Evolutionary conservation across 2,888 invertebrate species (phyloP), one percentile per base, ranked within the genome.

Genomic region (Colletes collaris): DNA sequence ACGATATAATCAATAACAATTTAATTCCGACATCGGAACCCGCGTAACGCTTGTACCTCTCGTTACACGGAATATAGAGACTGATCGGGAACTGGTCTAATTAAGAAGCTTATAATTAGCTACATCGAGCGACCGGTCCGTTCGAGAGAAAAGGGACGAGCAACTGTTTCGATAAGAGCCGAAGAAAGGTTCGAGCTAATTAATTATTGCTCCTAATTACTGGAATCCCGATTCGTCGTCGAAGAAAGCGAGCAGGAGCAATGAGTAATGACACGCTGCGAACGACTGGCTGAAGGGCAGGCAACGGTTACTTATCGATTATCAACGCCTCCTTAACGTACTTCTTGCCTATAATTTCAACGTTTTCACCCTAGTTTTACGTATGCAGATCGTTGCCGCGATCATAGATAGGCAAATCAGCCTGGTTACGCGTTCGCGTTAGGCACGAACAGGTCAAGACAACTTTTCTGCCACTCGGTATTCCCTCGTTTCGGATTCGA

Each of bases 141-240:
- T n/a, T 55, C 35, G 19, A 11, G 40, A 59, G 50, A 37, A 60
- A 78, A 64, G 16, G 27, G 49, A 68, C 3, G 13, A 3, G n/a
- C 35, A 56, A 63, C 55, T 66, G 64, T 55, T 58, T 44, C 40
- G 52, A 10, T 65, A 49, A 64, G 70, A 52, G 64, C 49, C 44
- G 16, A 27, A 35, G 77, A 65, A 44, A 75, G 81, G 63, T 58
- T 78, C 73, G 73, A 19, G 27, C 68, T 76, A 80, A 83, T 83
- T 83, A 83, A 82, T 79, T 82, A 76, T 82, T 74, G 67, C 65
- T 59, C 68, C 66, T 82, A 80, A 83, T 83, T 77, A 76, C 62
- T 58, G 70, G 79, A 83, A 76, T 83, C 73, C 62, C 53, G 64
- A 44, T 27, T 44, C 27, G 46, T 59, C 46, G 56, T 58, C 44